Evolutionary conservation across 1,140 invertebrate species (phyloP).

Genomic region (Neelides sp.): DNA sequence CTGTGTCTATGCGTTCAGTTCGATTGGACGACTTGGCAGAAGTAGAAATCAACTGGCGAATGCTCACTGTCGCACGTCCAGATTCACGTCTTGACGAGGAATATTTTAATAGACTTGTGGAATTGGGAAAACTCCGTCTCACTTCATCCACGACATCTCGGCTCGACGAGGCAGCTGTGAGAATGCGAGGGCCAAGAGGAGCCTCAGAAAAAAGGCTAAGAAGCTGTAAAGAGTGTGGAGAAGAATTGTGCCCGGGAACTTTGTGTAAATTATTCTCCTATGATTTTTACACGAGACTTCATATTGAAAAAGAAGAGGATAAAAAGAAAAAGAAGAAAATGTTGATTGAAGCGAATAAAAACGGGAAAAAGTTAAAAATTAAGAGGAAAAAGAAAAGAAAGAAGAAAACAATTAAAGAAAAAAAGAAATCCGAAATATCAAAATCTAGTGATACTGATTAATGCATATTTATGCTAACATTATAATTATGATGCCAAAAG

Average conservation of each 20-base stretch:
- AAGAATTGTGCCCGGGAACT: conserved; percentile 65
- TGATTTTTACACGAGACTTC: conserved; percentile 35
- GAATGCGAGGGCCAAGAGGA: not conserved
- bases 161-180: not conserved
- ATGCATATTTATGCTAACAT: too few species aligned
- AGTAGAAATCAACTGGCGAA: conserved; percentile 81
- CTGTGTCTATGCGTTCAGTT: conserved; percentile 61
- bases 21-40: conserved; percentile 62
- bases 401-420: too few species aligned
- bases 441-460: too few species aligned
- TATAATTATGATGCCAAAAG: too few species aligned
- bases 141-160: not conserved
- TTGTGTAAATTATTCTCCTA: conserved; percentile 41
- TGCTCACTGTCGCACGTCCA: conserved; percentile 70
- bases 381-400: conserved; percentile 7
- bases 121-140: conserved; percentile 1
- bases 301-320: conserved; percentile 17
- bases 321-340: conserved; percentile 12
- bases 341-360: not conserved
- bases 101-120: conserved; percentile 3
- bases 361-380: not conserved
- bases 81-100: conserved; percentile 69
- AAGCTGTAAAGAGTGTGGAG: conserved; percentile 57
- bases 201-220: conserved; percentile 3
- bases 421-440: too few species aligned